Evolutionary conservation across 2,113 vertebrate genomes (phyloP).

Genomic region (Dromiciops gliroides): DNA sequence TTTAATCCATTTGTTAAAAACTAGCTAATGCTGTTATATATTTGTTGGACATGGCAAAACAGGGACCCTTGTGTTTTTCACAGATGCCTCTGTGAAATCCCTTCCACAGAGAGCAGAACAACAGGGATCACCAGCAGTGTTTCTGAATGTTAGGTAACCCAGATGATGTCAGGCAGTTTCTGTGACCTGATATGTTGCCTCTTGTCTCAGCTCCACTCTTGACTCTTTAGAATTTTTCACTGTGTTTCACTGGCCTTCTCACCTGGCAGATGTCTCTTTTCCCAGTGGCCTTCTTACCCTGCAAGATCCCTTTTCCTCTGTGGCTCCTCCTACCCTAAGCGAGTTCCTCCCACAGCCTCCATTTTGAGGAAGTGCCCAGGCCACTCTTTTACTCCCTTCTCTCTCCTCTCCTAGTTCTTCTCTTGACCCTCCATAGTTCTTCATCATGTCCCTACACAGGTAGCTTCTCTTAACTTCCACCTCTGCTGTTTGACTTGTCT

Average conservation of each 20-base stretch:
- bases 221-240: neutral
- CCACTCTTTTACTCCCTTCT: neutral
- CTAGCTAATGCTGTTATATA: neutral
- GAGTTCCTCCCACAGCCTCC: neutral
- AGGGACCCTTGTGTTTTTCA: neutral
- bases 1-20: neutral
- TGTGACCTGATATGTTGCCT: neutral
- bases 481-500: neutral
- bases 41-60: neutral
- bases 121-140: neutral
- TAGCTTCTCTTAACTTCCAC: neutral
- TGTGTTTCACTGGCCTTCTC: neutral
- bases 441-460: neutral
- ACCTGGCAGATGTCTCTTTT: neutral
- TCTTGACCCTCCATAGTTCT: neutral
- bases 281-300: too few relatives aligned
- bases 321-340: neutral
- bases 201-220: neutral
- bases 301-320: too few relatives aligned
- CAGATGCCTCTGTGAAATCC: neutral
- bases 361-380: neutral
- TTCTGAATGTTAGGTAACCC: neutral
- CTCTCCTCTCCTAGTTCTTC: neutral
- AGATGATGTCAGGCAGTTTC: too few relatives aligned
- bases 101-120: neutral